Evolutionary conservation across 2,888 invertebrate genomes (phyloP).

Genomic region (Arctia plantaginis): DNA sequence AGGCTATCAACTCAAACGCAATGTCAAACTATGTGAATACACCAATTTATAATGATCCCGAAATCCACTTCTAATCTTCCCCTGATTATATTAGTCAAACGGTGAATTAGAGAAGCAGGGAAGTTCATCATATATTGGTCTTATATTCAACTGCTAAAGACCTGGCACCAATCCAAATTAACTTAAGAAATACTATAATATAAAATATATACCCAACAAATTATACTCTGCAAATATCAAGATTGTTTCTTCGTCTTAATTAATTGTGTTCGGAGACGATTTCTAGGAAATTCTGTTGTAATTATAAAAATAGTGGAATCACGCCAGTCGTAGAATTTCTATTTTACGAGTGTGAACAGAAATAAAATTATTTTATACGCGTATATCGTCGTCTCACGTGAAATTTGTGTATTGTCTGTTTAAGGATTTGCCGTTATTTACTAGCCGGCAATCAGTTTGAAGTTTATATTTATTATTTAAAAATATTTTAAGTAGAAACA

Average conservation of each 20-base stretch:
- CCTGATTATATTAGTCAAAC: conserved; percentile 25
- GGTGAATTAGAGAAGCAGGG: conserved; percentile 38
- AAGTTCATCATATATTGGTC: conserved; percentile 45
- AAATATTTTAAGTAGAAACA: not conserved
- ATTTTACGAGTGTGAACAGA: conserved; percentile 35
- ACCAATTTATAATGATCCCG: conserved; percentile 44
- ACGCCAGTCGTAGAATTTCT: conserved; percentile 44
- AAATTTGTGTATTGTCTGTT: conserved; percentile 17
- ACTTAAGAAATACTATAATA: conserved; percentile 46
- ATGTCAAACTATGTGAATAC: conserved; percentile 43
- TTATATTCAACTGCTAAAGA: conserved; percentile 48
- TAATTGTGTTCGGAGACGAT: conserved; percentile 48
- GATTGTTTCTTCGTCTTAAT: conserved; percentile 46
- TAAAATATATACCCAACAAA: conserved; percentile 52
- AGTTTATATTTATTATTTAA: conserved; percentile 3
- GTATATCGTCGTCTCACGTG: conserved; percentile 16
- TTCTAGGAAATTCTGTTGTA: conserved; percentile 59
- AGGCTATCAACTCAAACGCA: conserved; percentile 42
- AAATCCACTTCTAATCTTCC: conserved; percentile 33
- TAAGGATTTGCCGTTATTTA: conserved; percentile 25
- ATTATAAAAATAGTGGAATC: conserved; percentile 52
- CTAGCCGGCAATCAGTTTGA: not conserved
- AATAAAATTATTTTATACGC: conserved; percentile 47
- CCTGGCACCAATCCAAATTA: conserved; percentile 55
- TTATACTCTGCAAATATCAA: conserved; percentile 49